Percentiles rank a stretch among this genome's conserved stretches.
Evolutionary conservation across 1,140 invertebrate genomes (phyloP).

Genomic region (Spodoptera frugiperda): DNA sequence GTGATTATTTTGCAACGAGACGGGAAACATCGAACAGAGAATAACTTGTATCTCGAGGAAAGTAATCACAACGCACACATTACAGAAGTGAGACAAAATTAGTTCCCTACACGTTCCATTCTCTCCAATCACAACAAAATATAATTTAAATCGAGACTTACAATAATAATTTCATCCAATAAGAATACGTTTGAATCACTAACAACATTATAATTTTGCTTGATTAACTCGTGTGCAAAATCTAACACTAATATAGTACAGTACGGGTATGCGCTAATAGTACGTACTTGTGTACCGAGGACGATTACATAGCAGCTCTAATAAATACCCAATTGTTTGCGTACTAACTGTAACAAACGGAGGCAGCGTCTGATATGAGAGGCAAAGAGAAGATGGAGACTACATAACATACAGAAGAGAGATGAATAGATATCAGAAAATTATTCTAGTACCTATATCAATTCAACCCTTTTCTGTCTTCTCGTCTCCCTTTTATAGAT

Average conservation of each 20-base stretch:
- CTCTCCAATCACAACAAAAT: slow-evolving; percentile 16
- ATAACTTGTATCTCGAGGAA: background rate
- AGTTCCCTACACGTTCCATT: slow-evolving; percentile 5
- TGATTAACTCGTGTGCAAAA: slow-evolving; percentile 35
- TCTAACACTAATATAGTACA: slow-evolving; percentile 7
- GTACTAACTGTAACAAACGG: background rate
- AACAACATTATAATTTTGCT: slow-evolving; percentile 41
- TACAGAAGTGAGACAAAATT: background rate
- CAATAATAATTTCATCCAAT: slow-evolving; percentile 29
- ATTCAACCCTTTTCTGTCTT: no score
- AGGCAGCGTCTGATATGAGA: slow-evolving; percentile 8
- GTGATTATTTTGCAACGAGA: background rate
- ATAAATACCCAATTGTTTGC: background rate
- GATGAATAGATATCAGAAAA: no score
- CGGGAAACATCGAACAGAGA: background rate
- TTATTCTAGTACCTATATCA: no score
- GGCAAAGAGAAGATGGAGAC: background rate
- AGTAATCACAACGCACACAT: background rate
- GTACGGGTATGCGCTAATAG: no score
- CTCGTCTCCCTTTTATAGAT: no score
- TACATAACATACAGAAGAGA: no score
- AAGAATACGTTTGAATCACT: slow-evolving; percentile 30
- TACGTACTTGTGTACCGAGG: background rate
- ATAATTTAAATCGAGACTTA: slow-evolving; percentile 26
- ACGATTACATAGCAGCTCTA: background rate